Base-by-base conservation (phyloP, 1,140 invertebrate genomes). In the Conopomorpha cramerella region DNA sequence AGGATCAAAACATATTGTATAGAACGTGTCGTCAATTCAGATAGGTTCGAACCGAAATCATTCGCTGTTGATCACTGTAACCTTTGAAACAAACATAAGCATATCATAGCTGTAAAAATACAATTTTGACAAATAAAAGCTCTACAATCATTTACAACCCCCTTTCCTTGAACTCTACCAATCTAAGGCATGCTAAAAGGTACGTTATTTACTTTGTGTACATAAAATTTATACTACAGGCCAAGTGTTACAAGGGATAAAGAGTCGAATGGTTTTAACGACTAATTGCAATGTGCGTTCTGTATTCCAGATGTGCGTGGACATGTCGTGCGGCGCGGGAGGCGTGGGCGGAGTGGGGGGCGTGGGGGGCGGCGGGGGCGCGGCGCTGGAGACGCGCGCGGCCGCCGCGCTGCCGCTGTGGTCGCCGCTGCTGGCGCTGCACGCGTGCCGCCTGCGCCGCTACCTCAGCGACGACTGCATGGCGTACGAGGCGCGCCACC, bases 21-120 rank as follows among this genome's bases (percentile, higher is more conserved):
- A n/a, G 53, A 54, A 57, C 49, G 46, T 61, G 62, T 65, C 55
- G 70, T 74, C 70, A 74, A 74, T 71, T 74, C 57, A 58, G 46
- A 63, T 61, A 66, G 59, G 61, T 47, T 44, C 36, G 19, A 44
- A 59, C 41, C 55, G 48, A 68, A 46, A 62, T 43, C 59, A 56
- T 59, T 66, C 50, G 53, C 62, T 68, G 64, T 82, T 79, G 64
- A 62, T 62, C 66, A 78, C 65, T 81, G 81, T 82, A 80, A 80
- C 81, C 82, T 82, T 82, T 82, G 81, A 85, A 84, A 86, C 81
- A 82, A 86, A 86, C 83, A 83, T 84, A 87, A 88, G 87, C 86
- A 88, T 89, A 89, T 89, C 86, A 88, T 88, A 88, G 86, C 85
- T 89, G 86, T 89, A 88, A 87, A 80, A 81, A 78, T 76, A 80